Evolutionary conservation across 2,888 invertebrate species (phyloP), one percentile per base, ranked within the genome.

Genomic region (Erebia ligea): DNA sequence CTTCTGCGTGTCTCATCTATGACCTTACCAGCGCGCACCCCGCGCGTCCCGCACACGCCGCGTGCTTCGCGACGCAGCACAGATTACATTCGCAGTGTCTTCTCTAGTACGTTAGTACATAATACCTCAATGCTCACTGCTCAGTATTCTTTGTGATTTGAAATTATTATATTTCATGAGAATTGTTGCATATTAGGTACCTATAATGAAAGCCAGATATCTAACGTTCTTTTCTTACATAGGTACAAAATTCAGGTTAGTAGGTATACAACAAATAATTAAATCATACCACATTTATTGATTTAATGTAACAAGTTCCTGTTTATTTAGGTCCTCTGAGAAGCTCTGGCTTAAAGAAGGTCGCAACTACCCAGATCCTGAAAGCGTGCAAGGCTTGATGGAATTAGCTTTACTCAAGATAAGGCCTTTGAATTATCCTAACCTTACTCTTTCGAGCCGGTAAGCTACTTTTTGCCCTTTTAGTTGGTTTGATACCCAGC

Each of bases 211-310:
- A 95, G 94, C 94, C 78, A 94, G 97, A 87, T 97, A 97, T 89
- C 93, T 97, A 76, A 81, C 97, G 61, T 95, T 95, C 80, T 94
- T 97, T 82, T 96, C 97, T 0, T 98, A 97, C 79, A 95, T 97
- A 79, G 97, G 97, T 73, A 95, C 96, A 17, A 85, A 91, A 65
- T 97, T 97, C 89, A 95, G 96, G 97, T 97, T 76, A 68, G 83
- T 34, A 34, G 34, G 25, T 79, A 73, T 71, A 52, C 67, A 45
- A 71, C 70, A 15, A 50, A 13, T 69, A 42, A 19, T 48, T 8
- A 11, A 4, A 56, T 48, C 45, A 15, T 15, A 17, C 8, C 15
- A 15, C 34, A 5, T 48, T 6, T 2, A 19, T 8, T 1, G 17
- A 21, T 9, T 21, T 48, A 5, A 48, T 48, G 13, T 5, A 40